Base-by-base conservation (phyloP, 1,140 invertebrate species). In the Eciton burchellii region DNA sequence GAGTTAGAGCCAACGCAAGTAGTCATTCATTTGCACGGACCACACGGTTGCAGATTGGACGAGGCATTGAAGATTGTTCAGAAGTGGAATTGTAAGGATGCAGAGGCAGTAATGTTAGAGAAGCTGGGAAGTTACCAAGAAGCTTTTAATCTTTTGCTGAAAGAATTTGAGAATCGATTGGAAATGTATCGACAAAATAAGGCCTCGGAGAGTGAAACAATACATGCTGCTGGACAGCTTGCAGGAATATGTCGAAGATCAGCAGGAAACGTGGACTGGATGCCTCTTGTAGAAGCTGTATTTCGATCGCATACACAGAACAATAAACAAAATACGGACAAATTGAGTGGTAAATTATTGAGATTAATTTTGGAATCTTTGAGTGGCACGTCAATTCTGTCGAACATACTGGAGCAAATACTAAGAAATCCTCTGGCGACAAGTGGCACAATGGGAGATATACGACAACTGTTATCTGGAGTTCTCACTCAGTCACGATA, bases 1-100 rank as follows among this genome's bases (percentile, higher is more conserved):
- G 92, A 95, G 82, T 93, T 95, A 89, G 94, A 96, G 63, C 94
- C 95, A 1, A 90, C 92, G 35, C 92, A 16, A 56, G 93, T 94
- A 24, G 89, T 93, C 63, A 70, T 70, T 74, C 92, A 94, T 81
- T 85, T 94, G 21, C 88, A 91, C 81, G 92, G 91, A 26, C 54
- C 88, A 45, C 91, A 93, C 71, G 92, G 92, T n/a, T 93, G 92
- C 82, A 89, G 91, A 82, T 82, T 92, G 70, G 91, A 93, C 41
- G 89, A 90, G 84, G 93, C 92, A 19, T 84, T 94, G 57, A 88
- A 89, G 81, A 93, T 93, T 84, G 92, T 92, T 82, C 84, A 89
- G 41, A 89, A 84, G 81, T 84, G 90, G 41, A 90, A 89, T 76
- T 91, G 92, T 14, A 91, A 91, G 52, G 92, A 93, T 74, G 93